Conservation (phyloP, 2,888 invertebrate genomes). For the Drosophila quinaria region DNA sequence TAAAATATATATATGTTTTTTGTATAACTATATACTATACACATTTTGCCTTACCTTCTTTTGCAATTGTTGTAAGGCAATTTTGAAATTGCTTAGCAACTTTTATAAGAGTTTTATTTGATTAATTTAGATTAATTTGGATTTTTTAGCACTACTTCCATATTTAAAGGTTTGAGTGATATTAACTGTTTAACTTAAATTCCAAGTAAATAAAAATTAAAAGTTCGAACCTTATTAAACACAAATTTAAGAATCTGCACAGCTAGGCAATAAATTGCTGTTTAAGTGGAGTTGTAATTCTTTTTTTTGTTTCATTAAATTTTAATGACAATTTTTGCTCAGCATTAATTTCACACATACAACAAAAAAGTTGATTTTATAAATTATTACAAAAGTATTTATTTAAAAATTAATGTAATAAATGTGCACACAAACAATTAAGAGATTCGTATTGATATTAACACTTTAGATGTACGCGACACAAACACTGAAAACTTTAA, state of each 20-base stretch:
- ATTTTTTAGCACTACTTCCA: not conserved
- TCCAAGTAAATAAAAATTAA: slow-evolving; percentile 2
- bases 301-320: no score
- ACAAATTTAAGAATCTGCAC: slow-evolving; percentile 23
- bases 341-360: slow-evolving; percentile 22
- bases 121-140: not conserved
- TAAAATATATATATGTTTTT: not conserved
- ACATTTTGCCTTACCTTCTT: slow-evolving; percentile 26
- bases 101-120: not conserved
- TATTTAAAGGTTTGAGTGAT: not conserved
- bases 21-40: no score
- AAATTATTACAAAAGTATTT: not conserved
- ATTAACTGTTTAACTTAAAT: not conserved
- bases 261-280: slow-evolving; percentile 22
- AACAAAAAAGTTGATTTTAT: slow-evolving; percentile 7
- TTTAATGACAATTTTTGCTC: slow-evolving; percentile 12
- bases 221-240: not conserved
- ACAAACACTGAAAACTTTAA: slow-evolving; percentile 14
- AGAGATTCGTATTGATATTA: slow-evolving; percentile 1
- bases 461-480: slow-evolving; percentile 21
- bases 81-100: not conserved
- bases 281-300: not conserved
- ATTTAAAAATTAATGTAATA: not conserved
- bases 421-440: slow-evolving; percentile 3
- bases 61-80: not conserved